These are phyloP conservation scores for Clitarchus hookeri DNA, from an alignment of 2,888 invertebrate species.

Conservation along the genomic window DNA sequence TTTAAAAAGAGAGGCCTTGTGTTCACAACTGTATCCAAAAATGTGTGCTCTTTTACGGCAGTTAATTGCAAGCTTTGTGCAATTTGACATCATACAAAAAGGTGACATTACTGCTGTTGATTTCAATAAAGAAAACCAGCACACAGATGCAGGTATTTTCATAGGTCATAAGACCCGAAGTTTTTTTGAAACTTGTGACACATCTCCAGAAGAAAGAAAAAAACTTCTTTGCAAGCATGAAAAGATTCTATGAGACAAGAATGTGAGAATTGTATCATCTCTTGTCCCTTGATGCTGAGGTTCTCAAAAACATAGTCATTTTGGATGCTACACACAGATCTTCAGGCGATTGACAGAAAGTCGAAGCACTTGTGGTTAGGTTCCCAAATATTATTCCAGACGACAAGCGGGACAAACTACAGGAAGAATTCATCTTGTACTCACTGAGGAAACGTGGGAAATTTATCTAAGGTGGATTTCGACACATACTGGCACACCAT, in stretches of 20 bases:
- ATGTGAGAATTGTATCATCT: not conserved
- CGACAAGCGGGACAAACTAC: not conserved
- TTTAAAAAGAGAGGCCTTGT: not conserved
- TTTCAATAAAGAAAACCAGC: constrained; percentile 16
- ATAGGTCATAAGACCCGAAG: not conserved
- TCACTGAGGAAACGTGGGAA: not conserved
- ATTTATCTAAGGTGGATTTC: not conserved
- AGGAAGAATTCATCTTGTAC: no score
- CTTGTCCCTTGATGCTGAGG: not conserved
- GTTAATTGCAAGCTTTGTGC: no score
- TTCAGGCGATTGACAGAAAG: constrained; percentile 20
- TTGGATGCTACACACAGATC: not conserved
- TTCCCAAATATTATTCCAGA: constrained; percentile 16
- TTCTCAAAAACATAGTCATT: not conserved
- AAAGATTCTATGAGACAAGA: constrained; percentile 25
- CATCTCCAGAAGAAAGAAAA: not conserved
- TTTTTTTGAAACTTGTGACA: not conserved
- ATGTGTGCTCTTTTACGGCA: not conserved
- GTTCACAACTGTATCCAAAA: not conserved
- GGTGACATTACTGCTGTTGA: constrained; percentile 10
- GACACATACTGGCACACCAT: not conserved
- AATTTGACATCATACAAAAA: not conserved
- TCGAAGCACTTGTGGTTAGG: not conserved
- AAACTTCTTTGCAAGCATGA: not conserved
- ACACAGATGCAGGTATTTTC: not conserved